Base-by-base conservation (phyloP, 1,140 invertebrate species). In the Micrasema minimum region DNA sequence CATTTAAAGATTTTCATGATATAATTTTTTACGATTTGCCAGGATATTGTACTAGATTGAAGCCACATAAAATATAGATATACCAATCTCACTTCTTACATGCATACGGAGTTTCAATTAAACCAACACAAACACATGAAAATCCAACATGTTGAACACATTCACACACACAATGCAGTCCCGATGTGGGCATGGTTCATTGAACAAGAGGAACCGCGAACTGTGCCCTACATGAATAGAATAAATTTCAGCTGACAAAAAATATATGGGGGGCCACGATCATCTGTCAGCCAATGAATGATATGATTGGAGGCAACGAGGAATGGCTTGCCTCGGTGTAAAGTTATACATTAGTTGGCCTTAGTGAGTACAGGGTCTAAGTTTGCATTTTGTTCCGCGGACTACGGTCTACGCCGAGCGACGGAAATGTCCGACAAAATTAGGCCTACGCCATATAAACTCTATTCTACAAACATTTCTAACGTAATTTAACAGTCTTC, bases 261-360 rank as follows among this genome's bases (percentile, higher is more conserved):
- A 69, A 67, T 37, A 18, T 67, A 37, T 38, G 55, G 43, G 66
- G 48, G 66, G 18, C 37, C 37, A 3, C 43, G 66, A 57, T 61
- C 53, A 69, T 57, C 66, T 61, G 66, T 67, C 65, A 41, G 50
- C 66, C 55, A 69, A 59, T 59, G 66, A 69, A 59, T 69, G 51
- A 69, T 69, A 46, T 43, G 41, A 45, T 16, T 51, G 20, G 43
- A 48, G 41, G 18, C 53, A 35, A 53, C 41, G 12, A 35, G 20
- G 23, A 46, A 22, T 37, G n/a, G 22, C 43, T 37, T 69, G 14
- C 35, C 18, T 45, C 14, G 12, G 43, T 16, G 59, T 55, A 67
- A 53, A 55, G 12, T 50, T 66, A 38, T 51, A 26, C 16, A 55
- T 67, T 67, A 67, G 62, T 66, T 38, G 62, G 43, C 9, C 48